Evolutionary conservation across 2,888 invertebrate species (phyloP), one percentile per base, ranked within the genome.

Genomic region (Synanthedon andrenaeformis): DNA sequence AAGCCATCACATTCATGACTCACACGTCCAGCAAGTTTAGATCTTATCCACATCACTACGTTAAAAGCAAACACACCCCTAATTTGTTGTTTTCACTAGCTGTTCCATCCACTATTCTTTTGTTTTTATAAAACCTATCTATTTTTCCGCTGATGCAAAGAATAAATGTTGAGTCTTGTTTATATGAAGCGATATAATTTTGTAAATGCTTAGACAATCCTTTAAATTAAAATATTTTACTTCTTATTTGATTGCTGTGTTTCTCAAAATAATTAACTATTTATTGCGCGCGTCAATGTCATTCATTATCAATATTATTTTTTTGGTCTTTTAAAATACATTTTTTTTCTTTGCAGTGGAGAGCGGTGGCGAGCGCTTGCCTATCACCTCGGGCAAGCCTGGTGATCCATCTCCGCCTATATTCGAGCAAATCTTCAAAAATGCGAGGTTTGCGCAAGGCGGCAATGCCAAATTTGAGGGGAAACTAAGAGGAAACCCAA

Each of bases 401-500:
- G 93, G 94, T 66, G 92, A 93, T 69, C 94, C 94, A 61, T 94
- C 96, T 61, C 97, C 97, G 56, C 97, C 97, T 60, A 94, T 97
- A 64, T 96, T 98, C 84, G 97, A 97, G 86, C 96, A 96, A 83
- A 96, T 97, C 74, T 97, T 97, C 82, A 94, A 94, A 82, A 96
- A 96, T 85, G 96, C 96, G 62, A 92, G 96, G 74, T 96, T 97
- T 82, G 96, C 96, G 58, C 96, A 97, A 89, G 97, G 97, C 62
- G 96, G 96, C 53, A 94, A 96, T 76, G 97, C 96, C 53, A 90
- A 94, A 66, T 97, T 98, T 77, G 97, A 98, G 83, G 97, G 97
- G 51, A 92, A 94, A 67, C 93, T 98, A 42, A 91, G 93, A 66
- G 98, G 97, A 58, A 95, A 94, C 79, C 98, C 98, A 42, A 94